A percentile compares a stretch with the other conserved stretches of the same genome.
phyloP scores from a whole-genome alignment of 2,888 invertebrate genomes.

The Tineola bisselliella region DNA sequence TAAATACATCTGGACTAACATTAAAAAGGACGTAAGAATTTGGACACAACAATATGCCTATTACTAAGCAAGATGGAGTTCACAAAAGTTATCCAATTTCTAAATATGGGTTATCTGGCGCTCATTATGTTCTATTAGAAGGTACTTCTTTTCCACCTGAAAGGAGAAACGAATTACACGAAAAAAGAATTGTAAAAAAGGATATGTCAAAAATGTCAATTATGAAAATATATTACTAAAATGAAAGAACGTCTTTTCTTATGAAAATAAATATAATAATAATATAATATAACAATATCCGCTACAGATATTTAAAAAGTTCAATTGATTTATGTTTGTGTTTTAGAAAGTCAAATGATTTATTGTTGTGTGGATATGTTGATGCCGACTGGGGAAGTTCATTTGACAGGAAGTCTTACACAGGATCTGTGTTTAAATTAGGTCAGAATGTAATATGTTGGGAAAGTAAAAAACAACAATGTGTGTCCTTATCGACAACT shows the following conservation, averaged over 20 bases:
- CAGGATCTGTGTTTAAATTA: not conserved
- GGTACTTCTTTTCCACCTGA: slow-evolving; percentile 22
- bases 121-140: slow-evolving; percentile 23
- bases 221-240: too few species aligned
- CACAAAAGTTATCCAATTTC: slow-evolving; percentile 19
- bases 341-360: not conserved
- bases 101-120: slow-evolving; percentile 23
- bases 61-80: not conserved
- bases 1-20: too few species aligned
- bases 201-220: too few species aligned
- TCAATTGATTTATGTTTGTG: not conserved
- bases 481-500: not conserved
- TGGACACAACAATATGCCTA: not conserved
- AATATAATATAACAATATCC: too few species aligned
- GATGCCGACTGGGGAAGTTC: not conserved
- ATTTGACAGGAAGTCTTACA: not conserved
- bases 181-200: too few species aligned
- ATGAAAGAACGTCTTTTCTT: too few species aligned
- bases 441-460: not conserved
- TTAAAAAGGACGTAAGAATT: too few species aligned
- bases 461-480: not conserved
- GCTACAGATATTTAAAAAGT: not conserved
- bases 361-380: not conserved
- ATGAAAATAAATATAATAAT: too few species aligned
- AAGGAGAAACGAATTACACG: slow-evolving; percentile 16